Conservation (phyloP, 1,140 invertebrate species). For the Lasaia peninsularis region DNA sequence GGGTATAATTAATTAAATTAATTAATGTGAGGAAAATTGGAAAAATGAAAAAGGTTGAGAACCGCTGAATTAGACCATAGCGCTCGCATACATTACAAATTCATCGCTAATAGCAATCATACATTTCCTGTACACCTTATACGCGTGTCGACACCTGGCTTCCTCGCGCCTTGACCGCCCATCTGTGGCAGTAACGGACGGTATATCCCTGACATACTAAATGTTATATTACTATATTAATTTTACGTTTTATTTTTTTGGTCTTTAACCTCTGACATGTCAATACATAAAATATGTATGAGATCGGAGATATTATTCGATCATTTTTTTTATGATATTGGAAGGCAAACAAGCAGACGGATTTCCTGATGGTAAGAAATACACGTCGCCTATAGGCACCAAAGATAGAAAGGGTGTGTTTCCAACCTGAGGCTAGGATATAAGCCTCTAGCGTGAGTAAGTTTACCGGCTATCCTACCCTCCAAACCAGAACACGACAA, state of each 20-base stretch:
- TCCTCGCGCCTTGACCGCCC: conserved; percentile 17
- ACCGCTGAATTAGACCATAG: conserved; percentile 1
- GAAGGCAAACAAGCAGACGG: too few species aligned
- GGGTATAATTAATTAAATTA: too few species aligned
- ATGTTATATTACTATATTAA: conserved; percentile 12
- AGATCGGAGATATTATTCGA: neutral
- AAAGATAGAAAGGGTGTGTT: too few species aligned
- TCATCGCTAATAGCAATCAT: conserved; percentile 5
- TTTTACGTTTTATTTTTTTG: conserved; percentile 6
- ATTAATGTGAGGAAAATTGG: too few species aligned
- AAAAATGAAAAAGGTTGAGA: conserved; percentile 1
- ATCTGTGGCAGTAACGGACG: conserved; percentile 19
- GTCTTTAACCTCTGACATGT: neutral
- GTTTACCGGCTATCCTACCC: too few species aligned
- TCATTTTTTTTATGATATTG: neutral
- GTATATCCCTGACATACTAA: conserved; percentile 10
- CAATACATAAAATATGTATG: neutral
- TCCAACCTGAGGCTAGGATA: too few species aligned
- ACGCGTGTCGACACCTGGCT: conserved; percentile 15
- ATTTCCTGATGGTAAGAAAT: too few species aligned
- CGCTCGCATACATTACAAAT: neutral
- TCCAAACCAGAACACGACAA: too few species aligned
- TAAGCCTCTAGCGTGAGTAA: too few species aligned
- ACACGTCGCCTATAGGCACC: too few species aligned
- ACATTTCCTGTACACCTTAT: conserved; percentile 22